Percentiles rank a stretch among this genome's conserved stretches.
phyloP scores from a whole-genome alignment of 2,113 vertebrate species.

The Pardalotus punctatus region DNA sequence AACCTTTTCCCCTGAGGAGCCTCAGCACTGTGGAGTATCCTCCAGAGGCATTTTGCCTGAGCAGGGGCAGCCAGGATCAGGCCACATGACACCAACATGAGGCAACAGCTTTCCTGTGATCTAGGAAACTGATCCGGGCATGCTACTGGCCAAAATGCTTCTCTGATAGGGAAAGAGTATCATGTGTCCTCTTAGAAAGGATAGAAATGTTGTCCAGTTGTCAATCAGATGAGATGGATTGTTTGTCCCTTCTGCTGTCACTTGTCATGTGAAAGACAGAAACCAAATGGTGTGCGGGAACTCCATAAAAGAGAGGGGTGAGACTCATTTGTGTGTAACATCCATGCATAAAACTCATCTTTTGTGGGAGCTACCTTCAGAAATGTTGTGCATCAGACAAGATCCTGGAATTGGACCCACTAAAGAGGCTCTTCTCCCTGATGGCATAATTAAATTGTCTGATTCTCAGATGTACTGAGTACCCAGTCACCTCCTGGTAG shows the following conservation, averaged over 20 bases:
- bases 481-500: background rate
- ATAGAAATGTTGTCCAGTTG: background rate
- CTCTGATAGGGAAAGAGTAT: background rate
- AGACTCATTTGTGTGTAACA: background rate
- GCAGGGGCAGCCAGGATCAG: background rate
- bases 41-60: conserved; percentile 2
- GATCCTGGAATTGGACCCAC: background rate
- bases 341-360: background rate
- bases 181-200: background rate
- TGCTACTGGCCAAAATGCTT: background rate
- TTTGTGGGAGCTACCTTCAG: background rate
- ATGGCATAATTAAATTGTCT: background rate
- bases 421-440: background rate
- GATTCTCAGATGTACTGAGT: background rate
- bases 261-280: background rate
- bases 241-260: background rate
- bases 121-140: background rate
- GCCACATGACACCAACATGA: background rate
- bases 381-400: background rate
- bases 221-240: background rate
- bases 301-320: background rate
- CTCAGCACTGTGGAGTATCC: background rate
- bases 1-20: background rate
- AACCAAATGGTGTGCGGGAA: background rate
- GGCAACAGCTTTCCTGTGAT: background rate